Conservation (phyloP, 2,797 vertebrate genomes). For the Eleutherodactylus coqui region DNA sequence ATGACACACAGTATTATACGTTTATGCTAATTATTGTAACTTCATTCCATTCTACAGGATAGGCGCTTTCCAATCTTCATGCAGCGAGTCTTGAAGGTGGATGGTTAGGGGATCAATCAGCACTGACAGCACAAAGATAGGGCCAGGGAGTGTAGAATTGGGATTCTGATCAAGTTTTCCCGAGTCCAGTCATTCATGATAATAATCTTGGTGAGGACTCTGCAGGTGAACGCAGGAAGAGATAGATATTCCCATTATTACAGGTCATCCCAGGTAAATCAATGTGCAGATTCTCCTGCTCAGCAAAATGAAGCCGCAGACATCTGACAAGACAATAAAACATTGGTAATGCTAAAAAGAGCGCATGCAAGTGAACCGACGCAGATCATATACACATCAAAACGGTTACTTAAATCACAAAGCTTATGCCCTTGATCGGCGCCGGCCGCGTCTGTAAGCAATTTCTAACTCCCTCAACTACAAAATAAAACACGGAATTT, state of each 20-base stretch:
- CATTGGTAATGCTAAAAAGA: conserved; percentile 10
- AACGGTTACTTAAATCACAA: not conserved
- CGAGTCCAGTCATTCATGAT: conserved; percentile 1
- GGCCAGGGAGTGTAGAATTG: not conserved
- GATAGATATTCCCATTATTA: not conserved
- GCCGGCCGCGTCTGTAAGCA: not conserved
- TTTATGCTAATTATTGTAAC: too few species aligned
- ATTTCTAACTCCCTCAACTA: conserved; percentile 6
- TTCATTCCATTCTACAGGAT: not conserved
- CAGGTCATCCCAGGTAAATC: not conserved
- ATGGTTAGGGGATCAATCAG: not conserved
- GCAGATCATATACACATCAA: not conserved
- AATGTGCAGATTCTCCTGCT: not conserved
- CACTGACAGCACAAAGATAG: not conserved
- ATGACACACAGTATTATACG: too few species aligned
- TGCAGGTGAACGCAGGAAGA: not conserved
- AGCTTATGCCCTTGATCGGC: not conserved
- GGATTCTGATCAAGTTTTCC: not conserved
- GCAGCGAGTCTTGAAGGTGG: not conserved
- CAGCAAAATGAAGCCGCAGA: conserved; percentile 4
- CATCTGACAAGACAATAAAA: conserved; percentile 41
- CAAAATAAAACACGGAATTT: conserved; percentile 4
- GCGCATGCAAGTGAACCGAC: not conserved
- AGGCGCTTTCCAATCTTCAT: not conserved
- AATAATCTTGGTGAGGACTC: not conserved